Conservation (phyloP, 2,113 vertebrate species). For the Rhineura floridana region DNA sequence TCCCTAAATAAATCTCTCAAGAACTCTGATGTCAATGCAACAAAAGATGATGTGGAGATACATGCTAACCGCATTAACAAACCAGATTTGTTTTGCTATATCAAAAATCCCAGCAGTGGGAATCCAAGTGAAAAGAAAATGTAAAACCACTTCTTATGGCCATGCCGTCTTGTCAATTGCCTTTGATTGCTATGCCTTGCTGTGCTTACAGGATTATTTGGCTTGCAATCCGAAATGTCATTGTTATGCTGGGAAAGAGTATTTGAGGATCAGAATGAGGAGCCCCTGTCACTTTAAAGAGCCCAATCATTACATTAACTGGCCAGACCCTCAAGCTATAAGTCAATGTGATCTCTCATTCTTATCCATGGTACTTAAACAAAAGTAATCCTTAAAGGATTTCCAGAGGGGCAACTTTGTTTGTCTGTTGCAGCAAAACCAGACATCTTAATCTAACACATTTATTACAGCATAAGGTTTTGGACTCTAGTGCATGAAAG, state of each 20-base stretch:
- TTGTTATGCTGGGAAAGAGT: neutral
- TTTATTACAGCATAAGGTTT: too few species aligned
- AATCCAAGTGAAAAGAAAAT: neutral
- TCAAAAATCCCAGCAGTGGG: slow-evolving; percentile 56
- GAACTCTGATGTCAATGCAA: slow-evolving; percentile 43
- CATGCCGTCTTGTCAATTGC: slow-evolving; percentile 37
- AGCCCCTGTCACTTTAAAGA: neutral
- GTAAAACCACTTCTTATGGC: slow-evolving; percentile 19
- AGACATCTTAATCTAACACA: too few species aligned
- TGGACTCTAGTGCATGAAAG: too few species aligned
- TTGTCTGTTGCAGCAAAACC: too few species aligned
- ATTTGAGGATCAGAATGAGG: neutral
- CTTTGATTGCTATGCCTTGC: slow-evolving; percentile 36
- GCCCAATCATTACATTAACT: neutral
- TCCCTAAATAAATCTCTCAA: slow-evolving; percentile 51
- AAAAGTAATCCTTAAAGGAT: neutral
- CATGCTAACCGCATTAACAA: slow-evolving; percentile 54
- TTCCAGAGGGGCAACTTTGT: neutral
- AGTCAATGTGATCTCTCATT: neutral
- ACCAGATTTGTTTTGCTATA: slow-evolving; percentile 51
- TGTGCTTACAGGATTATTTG: slow-evolving; percentile 60
- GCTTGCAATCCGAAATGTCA: slow-evolving; percentile 25
- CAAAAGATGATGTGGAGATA: slow-evolving; percentile 57
- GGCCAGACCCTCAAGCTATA: neutral
- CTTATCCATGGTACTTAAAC: neutral